These are phyloP conservation scores for Anoncus sp. DNA, from an alignment of 2,888 invertebrate species.

Conservation along the genomic window DNA sequence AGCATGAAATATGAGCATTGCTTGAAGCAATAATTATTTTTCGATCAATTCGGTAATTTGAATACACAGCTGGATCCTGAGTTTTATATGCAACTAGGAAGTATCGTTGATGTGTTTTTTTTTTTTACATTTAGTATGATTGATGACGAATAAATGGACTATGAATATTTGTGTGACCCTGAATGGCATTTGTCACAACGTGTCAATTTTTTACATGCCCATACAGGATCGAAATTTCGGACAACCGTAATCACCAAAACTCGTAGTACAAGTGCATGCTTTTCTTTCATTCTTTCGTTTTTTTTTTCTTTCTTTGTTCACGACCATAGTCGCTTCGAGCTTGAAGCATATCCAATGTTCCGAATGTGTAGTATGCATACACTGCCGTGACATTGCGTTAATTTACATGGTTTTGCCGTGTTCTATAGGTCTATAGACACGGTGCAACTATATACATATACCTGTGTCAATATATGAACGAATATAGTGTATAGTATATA, in stretches of 20 bases:
- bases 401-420: constrained; percentile 23
- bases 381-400: constrained; percentile 43
- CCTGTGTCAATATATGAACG: constrained; percentile 21
- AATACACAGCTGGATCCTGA: too few relatives aligned
- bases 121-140: constrained; percentile 11
- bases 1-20: background rate
- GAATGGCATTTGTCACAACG: constrained; percentile 52
- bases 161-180: constrained; percentile 13
- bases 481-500: too few relatives aligned
- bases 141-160: constrained; percentile 29
- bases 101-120: too few relatives aligned
- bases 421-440: constrained; percentile 45
- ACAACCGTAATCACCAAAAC: constrained; percentile 19
- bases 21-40: background rate
- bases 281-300: constrained; percentile 1
- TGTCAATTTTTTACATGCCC: constrained; percentile 29
- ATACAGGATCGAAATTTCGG: constrained; percentile 12
- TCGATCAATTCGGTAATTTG: background rate
- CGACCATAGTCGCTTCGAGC: background rate
- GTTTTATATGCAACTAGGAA: too few relatives aligned
- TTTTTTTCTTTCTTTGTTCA: constrained; percentile 5
- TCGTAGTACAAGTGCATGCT: background rate
- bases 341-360: constrained; percentile 14
- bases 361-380: constrained; percentile 15
- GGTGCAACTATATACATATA: constrained; percentile 23